Conservation (phyloP, 2,888 invertebrate genomes). For the Xestia sexstrigata region DNA sequence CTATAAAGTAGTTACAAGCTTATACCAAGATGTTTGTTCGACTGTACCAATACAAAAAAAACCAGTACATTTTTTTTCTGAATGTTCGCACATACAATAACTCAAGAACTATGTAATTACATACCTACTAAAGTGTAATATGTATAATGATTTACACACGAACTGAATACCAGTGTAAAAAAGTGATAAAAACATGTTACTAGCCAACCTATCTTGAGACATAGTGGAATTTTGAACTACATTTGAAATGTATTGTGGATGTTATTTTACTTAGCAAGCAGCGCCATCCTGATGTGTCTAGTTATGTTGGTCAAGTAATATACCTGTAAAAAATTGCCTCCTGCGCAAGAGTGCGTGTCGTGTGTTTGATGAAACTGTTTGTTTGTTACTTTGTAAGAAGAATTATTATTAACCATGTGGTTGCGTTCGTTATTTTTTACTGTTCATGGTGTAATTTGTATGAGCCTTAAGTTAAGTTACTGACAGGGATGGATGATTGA, state of each 20-base stretch:
- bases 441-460: not conserved
- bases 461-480: not conserved
- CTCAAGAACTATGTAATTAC: constrained; percentile 74
- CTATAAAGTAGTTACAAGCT: not conserved
- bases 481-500: not conserved
- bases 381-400: constrained; percentile 43
- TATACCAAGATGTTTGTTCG: not conserved
- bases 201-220: not conserved
- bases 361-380: constrained; percentile 12
- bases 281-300: not conserved
- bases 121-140: constrained; percentile 74
- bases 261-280: not conserved
- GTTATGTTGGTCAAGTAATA: not conserved
- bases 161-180: constrained; percentile 57
- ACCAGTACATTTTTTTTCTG: not conserved
- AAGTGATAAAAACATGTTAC: constrained; percentile 52
- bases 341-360: constrained; percentile 51
- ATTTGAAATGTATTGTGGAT: not conserved
- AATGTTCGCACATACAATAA: constrained; percentile 76
- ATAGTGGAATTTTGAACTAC: not conserved
- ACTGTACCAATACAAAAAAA: constrained; percentile 1
- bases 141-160: constrained; percentile 72
- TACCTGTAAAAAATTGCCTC: constrained; percentile 51
- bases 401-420: not conserved
- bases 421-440: not conserved